Conservation (phyloP, 2,888 invertebrate genomes). For the Mimas tiliae region DNA sequence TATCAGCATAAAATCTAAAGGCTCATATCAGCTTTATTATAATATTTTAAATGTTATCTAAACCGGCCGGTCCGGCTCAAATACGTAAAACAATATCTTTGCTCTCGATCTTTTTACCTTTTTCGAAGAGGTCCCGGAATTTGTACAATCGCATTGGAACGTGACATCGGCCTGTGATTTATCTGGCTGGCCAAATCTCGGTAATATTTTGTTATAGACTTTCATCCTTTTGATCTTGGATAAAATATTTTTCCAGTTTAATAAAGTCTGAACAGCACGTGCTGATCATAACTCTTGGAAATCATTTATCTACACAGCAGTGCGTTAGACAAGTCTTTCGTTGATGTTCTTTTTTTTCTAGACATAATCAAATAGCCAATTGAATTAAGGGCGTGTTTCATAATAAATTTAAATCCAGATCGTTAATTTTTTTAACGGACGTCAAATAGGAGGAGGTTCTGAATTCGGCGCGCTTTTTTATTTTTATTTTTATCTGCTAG, state of each 20-base stretch:
- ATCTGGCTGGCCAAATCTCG: conserved; percentile 4
- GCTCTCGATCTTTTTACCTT: conserved; percentile 22
- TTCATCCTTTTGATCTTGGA: conserved; percentile 18
- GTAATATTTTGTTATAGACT: conserved; percentile 13
- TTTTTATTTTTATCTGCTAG: too few relatives aligned
- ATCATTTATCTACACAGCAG: neutral
- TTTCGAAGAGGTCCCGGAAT: conserved; percentile 5
- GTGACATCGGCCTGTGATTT: conserved; percentile 22
- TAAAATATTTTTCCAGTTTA: conserved; percentile 24
- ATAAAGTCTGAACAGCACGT: neutral
- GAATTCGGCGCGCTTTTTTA: too few relatives aligned
- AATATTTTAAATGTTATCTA: conserved; percentile 11
- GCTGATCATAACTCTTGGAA: neutral
- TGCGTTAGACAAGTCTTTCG: neutral
- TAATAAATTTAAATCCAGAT: too few relatives aligned
- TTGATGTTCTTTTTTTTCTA: neutral
- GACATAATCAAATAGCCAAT: neutral
- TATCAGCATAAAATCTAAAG: neutral
- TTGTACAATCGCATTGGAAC: conserved; percentile 22
- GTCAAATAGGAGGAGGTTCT: too few relatives aligned
- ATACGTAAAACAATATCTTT: conserved; percentile 21
- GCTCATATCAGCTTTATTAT: neutral
- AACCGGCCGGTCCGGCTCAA: conserved; percentile 19
- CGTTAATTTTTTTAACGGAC: too few relatives aligned
- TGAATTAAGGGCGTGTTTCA: too few relatives aligned